Percentiles rank a stretch among this genome's conserved stretches.
phyloP scores from a whole-genome alignment of 2,797 vertebrate genomes.

The Acestrorhynchus altus region DNA sequence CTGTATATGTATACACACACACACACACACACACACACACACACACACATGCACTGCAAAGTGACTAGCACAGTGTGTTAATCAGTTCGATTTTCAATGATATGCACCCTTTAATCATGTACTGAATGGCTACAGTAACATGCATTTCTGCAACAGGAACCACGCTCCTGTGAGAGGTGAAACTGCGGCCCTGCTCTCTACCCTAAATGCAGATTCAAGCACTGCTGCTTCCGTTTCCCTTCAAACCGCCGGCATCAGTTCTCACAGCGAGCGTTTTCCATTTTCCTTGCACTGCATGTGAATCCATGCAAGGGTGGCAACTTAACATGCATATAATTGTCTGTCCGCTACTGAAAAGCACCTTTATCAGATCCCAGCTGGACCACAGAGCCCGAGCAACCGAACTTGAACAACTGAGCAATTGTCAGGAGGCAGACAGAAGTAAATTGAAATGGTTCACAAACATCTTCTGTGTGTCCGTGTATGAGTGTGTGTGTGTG shows the following conservation, averaged over 20 bases:
- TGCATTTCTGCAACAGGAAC: not conserved
- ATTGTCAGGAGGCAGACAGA: conserved; percentile 48
- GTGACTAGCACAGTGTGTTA: too few relatives aligned
- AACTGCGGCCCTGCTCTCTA: not conserved
- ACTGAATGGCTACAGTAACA: too few relatives aligned
- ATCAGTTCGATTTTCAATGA: too few relatives aligned
- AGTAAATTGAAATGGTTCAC: conserved; percentile 49
- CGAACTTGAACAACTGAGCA: conserved; percentile 45
- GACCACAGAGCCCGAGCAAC: conserved; percentile 15
- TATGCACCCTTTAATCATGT: too few relatives aligned
- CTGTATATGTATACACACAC: too few relatives aligned
- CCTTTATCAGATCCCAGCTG: conserved; percentile 53
- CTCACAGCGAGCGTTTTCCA: not conserved
- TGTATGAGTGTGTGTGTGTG: conserved; percentile 43
- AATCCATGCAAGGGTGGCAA: not conserved
- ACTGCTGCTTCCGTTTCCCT: conserved; percentile 7
- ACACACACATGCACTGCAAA: too few relatives aligned
- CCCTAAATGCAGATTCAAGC: conserved; percentile 1
- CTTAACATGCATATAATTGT: conserved; percentile 11
- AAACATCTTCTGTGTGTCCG: conserved; percentile 52
- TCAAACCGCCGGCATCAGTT: conserved; percentile 1
- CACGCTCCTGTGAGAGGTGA: not conserved
- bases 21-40: too few relatives aligned
- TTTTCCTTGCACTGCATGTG: not conserved
- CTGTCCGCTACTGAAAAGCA: conserved; percentile 38